phyloP scores from a whole-genome alignment of 2,113 vertebrate genomes.

The Myrmecobius fasciatus region DNA sequence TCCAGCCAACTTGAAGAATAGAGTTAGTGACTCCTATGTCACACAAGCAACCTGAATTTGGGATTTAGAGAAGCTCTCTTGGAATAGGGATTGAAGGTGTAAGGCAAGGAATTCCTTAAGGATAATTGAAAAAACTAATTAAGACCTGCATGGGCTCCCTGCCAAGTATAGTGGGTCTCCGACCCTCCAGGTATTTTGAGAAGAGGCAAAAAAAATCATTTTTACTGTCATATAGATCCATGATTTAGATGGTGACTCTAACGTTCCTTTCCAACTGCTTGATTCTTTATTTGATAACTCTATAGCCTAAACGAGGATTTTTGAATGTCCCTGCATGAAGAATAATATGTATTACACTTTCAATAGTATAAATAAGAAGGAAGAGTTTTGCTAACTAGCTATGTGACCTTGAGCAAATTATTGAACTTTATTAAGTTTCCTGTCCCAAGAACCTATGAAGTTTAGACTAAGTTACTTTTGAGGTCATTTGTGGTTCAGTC shows the following conservation, averaged over 20 bases:
- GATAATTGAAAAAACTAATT: background rate
- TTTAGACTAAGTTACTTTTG: background rate
- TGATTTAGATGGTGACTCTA: background rate
- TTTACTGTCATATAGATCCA: background rate
- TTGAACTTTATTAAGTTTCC: background rate
- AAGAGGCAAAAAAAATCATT: background rate
- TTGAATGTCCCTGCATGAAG: background rate
- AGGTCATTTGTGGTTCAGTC: background rate
- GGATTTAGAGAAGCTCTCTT: background rate
- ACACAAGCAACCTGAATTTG: background rate
- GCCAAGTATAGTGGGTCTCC: background rate
- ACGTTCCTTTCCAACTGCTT: background rate
- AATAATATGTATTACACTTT: slow-evolving; percentile 7
- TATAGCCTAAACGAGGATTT: background rate
- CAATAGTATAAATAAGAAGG: background rate
- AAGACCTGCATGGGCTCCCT: background rate
- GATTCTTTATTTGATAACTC: background rate
- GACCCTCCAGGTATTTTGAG: background rate
- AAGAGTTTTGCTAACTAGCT: background rate
- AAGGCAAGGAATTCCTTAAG: background rate
- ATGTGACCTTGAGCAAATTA: background rate
- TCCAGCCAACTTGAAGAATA: background rate
- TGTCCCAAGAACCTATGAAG: background rate
- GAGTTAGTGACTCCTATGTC: background rate
- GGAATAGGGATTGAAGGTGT: background rate